Base-by-base conservation (phyloP, 2,113 vertebrate genomes). In the Gorilla gorilla region DNA sequence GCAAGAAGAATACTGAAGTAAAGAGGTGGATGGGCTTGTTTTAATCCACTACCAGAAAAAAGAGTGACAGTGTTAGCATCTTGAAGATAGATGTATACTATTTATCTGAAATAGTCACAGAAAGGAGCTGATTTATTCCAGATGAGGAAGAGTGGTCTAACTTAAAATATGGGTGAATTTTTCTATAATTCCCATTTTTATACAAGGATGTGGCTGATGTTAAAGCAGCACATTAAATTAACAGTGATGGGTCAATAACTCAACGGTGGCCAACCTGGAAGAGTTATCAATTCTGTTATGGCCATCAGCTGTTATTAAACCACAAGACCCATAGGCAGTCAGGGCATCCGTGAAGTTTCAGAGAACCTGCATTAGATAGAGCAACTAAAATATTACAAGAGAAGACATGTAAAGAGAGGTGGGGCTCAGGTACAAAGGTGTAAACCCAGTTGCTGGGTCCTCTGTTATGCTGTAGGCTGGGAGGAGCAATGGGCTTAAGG, bases 371-470 rank as follows among this genome's bases (percentile, higher is more conserved):
- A 38, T 43, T 61, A 80, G 55, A 45, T 5, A 55, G 23, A 81
- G 76, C 14, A 61, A 40, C 18, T 30, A 38, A 52, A 80, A 6
- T 13, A 84, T 9, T 5, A 64, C 14, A 52, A n/a, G 43, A 38
- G 12, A 75, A 45, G 7, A 9, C 27, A 14, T 0, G 2, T 4
- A 6, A 57, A 84, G 52, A 20, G 32, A 35, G n/a, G 38, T 1
- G 38, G n/a, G 61, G 72, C 18, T 78, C 25, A 3, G 0, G 13
- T 3, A 14, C 40, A 12, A 61, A 32, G 68, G 43, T 2, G 1
- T 64, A 9, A 68, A 20, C 17, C 20, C 68, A 0, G 9, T 8
- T 66, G 23, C 48, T 0, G 0, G 32, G 12, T 32, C n/a, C 81
- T 82, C 22, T 35, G 57, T 80, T 76, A 11, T 17, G 55, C 20